A percentile compares a stretch with the other conserved stretches of the same genome.
These are phyloP conservation scores for Istiophorus platypterus DNA, from an alignment of 2,113 vertebrate genomes.

Conservation along the genomic window DNA sequence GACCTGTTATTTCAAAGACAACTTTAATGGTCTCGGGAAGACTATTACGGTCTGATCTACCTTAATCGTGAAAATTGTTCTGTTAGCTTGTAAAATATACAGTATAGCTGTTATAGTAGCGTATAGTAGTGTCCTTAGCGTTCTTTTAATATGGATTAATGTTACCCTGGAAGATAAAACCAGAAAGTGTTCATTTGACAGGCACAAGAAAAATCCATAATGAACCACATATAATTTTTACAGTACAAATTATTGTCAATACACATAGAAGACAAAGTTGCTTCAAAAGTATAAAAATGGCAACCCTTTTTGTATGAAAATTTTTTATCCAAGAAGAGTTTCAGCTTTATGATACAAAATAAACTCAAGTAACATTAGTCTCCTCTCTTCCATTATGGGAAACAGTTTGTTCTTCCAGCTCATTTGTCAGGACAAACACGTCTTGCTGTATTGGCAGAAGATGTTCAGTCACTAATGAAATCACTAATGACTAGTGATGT, in stretches of 20 bases:
- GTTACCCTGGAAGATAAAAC: not conserved
- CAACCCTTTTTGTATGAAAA: too few species aligned
- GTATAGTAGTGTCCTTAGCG: not conserved
- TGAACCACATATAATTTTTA: not conserved
- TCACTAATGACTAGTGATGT: not conserved
- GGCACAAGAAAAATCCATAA: not conserved
- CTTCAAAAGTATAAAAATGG: constrained; percentile 2
- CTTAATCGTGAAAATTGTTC: not conserved
- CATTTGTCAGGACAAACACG: not conserved
- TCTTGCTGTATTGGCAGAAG: not conserved
- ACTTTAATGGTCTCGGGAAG: not conserved
- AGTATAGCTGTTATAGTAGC: not conserved
- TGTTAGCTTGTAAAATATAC: not conserved
- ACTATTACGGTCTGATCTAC: not conserved
- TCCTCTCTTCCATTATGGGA: not conserved
- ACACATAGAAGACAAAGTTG: constrained; percentile 15
- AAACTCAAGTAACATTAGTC: not conserved
- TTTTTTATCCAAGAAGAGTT: not conserved
- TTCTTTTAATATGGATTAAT: not conserved
- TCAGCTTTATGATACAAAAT: constrained; percentile 14
- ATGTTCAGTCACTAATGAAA: not conserved
- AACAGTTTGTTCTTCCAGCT: not conserved
- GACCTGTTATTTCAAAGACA: not conserved
- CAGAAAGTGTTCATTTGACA: not conserved
- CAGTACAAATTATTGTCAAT: not conserved